phyloP scores from a whole-genome alignment of 2,888 invertebrate genomes.

The Octodonta nipae region DNA sequence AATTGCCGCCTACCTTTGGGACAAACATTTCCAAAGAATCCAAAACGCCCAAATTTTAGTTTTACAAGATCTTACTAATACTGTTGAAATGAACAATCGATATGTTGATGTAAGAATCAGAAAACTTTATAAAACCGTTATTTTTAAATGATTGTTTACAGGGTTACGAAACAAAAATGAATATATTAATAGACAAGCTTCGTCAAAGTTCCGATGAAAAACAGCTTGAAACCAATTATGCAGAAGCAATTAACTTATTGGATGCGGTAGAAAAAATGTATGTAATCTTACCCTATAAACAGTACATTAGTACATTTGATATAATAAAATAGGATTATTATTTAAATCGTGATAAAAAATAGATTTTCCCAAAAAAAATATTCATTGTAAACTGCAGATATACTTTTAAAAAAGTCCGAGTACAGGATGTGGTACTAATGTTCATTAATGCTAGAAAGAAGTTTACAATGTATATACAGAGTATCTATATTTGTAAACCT shows the following conservation, averaged over 20 bases:
- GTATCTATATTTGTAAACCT: too few species aligned
- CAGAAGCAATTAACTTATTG: constrained; percentile 14
- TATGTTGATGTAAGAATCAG: constrained; percentile 10
- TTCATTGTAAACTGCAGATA: too few species aligned
- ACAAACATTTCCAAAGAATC: constrained; percentile 22
- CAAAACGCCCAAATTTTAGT: constrained; percentile 18
- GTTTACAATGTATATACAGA: too few species aligned
- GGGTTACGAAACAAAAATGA: constrained; percentile 18
- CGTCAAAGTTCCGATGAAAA: constrained; percentile 20
- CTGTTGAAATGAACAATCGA: constrained; percentile 15
- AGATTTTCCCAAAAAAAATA: too few species aligned
- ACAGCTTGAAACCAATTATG: constrained; percentile 15
- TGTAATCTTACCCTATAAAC: too few species aligned
- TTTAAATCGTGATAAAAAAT: too few species aligned
- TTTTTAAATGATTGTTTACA: constrained; percentile 10
- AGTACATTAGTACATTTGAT: too few species aligned
- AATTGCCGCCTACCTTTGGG: constrained; percentile 20
- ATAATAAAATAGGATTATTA: too few species aligned
- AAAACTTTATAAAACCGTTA: constrained; percentile 2
- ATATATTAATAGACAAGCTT: constrained; percentile 21
- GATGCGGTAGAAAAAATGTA: constrained; percentile 18
- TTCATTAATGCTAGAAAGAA: too few species aligned
- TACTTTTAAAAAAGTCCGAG: too few species aligned
- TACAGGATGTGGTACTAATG: too few species aligned
- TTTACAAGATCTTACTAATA: constrained; percentile 19